Percentiles rank a stretch among this genome's conserved stretches.
phyloP scores from a whole-genome alignment of 2,113 vertebrate species.

The Macquaria ambigua region DNA sequence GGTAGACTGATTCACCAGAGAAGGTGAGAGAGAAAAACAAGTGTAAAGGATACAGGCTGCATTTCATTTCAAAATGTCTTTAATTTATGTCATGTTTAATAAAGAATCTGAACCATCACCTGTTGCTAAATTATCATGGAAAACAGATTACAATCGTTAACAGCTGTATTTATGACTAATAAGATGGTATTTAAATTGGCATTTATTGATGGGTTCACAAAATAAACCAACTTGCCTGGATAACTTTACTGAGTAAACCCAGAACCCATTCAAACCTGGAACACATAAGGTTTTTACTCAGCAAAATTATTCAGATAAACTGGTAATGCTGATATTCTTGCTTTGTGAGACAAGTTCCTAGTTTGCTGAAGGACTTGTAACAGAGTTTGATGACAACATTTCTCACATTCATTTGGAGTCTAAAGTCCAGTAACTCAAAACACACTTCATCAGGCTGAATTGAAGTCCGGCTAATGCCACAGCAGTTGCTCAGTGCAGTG shows the following conservation, averaged over 20 bases:
- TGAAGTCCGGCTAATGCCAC: not conserved
- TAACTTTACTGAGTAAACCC: not conserved
- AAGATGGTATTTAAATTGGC: not conserved
- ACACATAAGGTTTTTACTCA: not conserved
- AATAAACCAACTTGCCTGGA: not conserved
- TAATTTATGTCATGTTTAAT: not conserved
- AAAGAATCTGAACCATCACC: not conserved
- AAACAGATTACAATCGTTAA: not conserved
- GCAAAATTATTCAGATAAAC: not conserved
- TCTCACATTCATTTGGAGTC: not conserved
- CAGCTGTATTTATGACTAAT: not conserved
- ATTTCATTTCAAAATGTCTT: constrained; percentile 4
- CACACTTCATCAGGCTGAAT: not conserved
- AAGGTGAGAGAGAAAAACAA: not conserved
- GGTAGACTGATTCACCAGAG: not conserved
- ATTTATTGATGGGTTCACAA: not conserved
- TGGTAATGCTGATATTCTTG: not conserved
- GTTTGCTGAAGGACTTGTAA: no score
- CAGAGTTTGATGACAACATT: not conserved
- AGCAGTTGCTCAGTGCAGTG: not conserved
- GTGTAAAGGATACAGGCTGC: not conserved
- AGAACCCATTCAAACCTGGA: not conserved
- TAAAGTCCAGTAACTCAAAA: not conserved
- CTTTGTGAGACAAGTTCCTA: not conserved
- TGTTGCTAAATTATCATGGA: not conserved